Evolutionary conservation across 2,888 invertebrate genomes (phyloP), one percentile per base, ranked within the genome.

Genomic region (Abscondita cerata): DNA sequence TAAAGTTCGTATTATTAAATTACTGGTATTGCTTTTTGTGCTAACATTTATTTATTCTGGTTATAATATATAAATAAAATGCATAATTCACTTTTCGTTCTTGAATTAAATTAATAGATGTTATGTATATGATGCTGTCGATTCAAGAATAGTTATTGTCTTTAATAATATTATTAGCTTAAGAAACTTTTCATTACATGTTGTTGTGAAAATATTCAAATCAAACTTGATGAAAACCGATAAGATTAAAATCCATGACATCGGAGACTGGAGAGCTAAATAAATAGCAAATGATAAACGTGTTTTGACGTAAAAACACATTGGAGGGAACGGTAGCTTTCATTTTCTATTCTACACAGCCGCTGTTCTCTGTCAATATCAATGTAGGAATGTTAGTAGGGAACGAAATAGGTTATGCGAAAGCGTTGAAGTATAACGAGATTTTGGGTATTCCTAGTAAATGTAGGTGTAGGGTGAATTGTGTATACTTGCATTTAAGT

Each of bases 331-430:
- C 34, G 60, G 50, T 46, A 41, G 54, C 60, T 60, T 60, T 60
- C 60, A 60, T 60, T 60, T 60, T 60, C 60, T 60, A 60, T 60
- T 60, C 60, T 60, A 55, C 51, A 48, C 55, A 53, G 54, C 60
- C 60, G 55, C 60, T 60, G 60, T 60, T 60, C 60, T 60, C 60
- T 55, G 60, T 60, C 60, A 60, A 60, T 60, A 60, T 60, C 60
- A 60, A 60, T 60, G 60, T 60, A 60, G 60, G 60, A 60, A 60
- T 60, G 60, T 60, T 51, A 60, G 60, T 60, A 55, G 60, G 60
- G 55, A 60, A 60, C 54, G 60, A 60, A 60, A 60, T 60, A 54
- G 60, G 60, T 60, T 60, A 60, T 60, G 55, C 54, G 54, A 53
- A 60, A 60, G 60, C 60, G 60, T 48, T 41, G 55, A 60, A 54